phyloP scores from a whole-genome alignment of 2,113 vertebrate species.

The Poicephalus meyeri region DNA sequence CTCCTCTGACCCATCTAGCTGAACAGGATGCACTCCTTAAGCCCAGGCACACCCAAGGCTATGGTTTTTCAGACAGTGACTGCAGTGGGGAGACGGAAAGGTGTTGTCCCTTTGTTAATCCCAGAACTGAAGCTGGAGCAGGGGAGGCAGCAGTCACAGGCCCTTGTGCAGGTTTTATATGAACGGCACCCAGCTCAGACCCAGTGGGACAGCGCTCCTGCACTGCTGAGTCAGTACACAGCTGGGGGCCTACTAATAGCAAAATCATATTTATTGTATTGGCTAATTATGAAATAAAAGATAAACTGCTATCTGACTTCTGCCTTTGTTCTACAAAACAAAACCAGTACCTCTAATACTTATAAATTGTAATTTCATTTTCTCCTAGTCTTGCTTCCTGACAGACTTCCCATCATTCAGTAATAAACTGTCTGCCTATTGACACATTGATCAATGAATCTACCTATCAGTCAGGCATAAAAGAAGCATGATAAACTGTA shows the following conservation, averaged over 20 bases:
- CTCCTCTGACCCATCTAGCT: neutral
- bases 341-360: neutral
- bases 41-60: neutral
- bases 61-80: neutral
- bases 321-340: neutral
- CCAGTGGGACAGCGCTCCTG: neutral
- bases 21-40: neutral
- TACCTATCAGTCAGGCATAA: neutral
- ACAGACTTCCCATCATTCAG: neutral
- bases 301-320: neutral
- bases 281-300: neutral
- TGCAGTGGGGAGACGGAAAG: neutral
- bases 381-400: neutral
- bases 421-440: neutral
- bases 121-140: neutral
- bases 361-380: neutral
- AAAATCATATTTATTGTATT: neutral
- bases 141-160: neutral
- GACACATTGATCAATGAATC: neutral
- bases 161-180: accelerated
- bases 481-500: neutral
- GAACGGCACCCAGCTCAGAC: neutral
- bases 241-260: neutral
- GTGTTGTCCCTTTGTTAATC: accelerated
- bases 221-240: accelerated